These are phyloP conservation scores for Callionymus lyra DNA, from an alignment of 2,113 vertebrate genomes.

Conservation along the genomic window DNA sequence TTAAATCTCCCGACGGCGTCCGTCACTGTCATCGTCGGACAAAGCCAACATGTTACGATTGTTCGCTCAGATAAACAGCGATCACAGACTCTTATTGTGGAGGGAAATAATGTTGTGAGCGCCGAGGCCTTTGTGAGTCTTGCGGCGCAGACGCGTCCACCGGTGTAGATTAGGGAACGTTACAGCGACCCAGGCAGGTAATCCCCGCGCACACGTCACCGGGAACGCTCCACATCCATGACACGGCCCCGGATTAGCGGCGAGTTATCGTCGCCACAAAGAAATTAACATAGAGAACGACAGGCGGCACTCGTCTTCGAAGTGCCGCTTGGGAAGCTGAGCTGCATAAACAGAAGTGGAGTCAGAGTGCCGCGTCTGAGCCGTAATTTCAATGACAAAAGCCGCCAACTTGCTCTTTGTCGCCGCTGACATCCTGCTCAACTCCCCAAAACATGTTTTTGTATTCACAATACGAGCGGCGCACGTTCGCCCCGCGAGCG, in stretches of 20 bases:
- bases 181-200: slow-evolving; percentile 58
- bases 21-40: too few relatives aligned
- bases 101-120: slow-evolving; percentile 28
- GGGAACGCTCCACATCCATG: slow-evolving; percentile 35
- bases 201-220: slow-evolving; percentile 35
- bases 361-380: not conserved
- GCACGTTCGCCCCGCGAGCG: slow-evolving; percentile 18
- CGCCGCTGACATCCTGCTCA: slow-evolving; percentile 8
- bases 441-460: slow-evolving; percentile 40
- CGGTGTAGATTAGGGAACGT: slow-evolving; percentile 48
- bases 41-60: slow-evolving; percentile 12
- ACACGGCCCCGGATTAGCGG: slow-evolving; percentile 52
- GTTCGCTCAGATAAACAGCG: slow-evolving; percentile 43
- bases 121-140: not conserved
- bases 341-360: slow-evolving; percentile 54
- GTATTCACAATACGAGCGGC: slow-evolving; percentile 24
- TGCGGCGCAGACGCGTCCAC: too few relatives aligned
- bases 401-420: slow-evolving; percentile 43
- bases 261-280: slow-evolving; percentile 51
- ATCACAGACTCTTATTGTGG: slow-evolving; percentile 29
- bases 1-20: too few relatives aligned
- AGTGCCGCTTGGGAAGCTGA: slow-evolving; percentile 25
- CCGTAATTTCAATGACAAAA: slow-evolving; percentile 49
- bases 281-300: slow-evolving; percentile 59
- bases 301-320: slow-evolving; percentile 40